Evolutionary conservation across 2,888 invertebrate species (phyloP).

Genomic region (Meta bourneti): DNA sequence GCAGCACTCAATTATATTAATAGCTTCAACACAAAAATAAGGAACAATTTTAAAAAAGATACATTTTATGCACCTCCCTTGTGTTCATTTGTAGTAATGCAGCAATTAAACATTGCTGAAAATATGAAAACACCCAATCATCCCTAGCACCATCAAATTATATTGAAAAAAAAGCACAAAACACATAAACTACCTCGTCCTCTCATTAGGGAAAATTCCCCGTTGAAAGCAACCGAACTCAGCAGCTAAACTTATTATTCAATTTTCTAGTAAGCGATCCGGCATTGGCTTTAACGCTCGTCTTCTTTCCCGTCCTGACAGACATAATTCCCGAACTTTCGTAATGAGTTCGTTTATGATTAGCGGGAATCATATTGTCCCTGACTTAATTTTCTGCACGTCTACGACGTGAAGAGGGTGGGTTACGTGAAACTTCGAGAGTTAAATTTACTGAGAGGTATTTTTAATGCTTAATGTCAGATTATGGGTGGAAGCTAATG

Average conservation of each 20-base stretch:
- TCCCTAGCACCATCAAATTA: too few species aligned
- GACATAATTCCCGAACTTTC: neutral
- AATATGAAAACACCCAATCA: too few species aligned
- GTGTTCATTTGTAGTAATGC: too few species aligned
- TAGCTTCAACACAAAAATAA: too few species aligned
- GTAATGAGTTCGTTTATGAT: constrained; percentile 35
- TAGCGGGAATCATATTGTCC: constrained; percentile 19
- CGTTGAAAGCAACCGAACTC: neutral
- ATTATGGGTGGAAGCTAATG: neutral
- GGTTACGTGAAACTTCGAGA: neutral
- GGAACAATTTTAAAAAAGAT: too few species aligned
- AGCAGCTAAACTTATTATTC: neutral
- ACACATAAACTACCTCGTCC: too few species aligned
- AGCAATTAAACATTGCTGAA: too few species aligned
- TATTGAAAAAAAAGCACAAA: too few species aligned
- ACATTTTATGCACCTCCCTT: too few species aligned
- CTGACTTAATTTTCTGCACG: neutral
- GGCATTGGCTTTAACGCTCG: too few species aligned
- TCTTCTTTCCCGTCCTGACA: neutral
- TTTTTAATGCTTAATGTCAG: neutral
- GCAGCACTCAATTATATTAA: too few species aligned
- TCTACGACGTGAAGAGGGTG: neutral
- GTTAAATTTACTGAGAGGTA: constrained; percentile 8
- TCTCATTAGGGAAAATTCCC: too few species aligned
- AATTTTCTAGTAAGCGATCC: neutral